These are phyloP conservation scores for Cephus pulcher DNA, from an alignment of 2,888 invertebrate genomes.

Conservation along the genomic window DNA sequence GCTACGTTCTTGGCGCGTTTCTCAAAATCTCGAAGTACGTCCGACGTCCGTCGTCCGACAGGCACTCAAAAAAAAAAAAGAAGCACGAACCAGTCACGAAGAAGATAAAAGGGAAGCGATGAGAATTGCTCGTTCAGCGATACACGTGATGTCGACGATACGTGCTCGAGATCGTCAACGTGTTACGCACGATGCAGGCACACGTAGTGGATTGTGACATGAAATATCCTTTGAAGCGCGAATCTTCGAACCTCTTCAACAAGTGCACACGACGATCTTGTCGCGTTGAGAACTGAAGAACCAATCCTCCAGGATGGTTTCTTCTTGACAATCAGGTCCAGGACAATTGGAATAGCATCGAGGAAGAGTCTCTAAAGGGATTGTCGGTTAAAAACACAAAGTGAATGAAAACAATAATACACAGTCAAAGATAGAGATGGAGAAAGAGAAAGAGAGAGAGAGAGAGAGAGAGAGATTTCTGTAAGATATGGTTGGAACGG, in stretches of 20 bases:
- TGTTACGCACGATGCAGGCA: neutral
- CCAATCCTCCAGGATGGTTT: neutral
- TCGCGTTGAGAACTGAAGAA: neutral
- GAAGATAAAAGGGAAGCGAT: neutral
- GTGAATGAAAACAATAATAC: neutral
- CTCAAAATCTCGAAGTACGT: neutral
- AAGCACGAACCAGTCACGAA: neutral
- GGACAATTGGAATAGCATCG: neutral
- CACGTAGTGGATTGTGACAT: neutral
- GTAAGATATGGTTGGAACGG: neutral
- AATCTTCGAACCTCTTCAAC: neutral
- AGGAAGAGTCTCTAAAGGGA: neutral
- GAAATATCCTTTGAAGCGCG: neutral
- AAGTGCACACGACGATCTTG: neutral
- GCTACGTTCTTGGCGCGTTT: neutral
- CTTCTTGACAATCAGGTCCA: neutral
- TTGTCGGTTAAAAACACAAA: neutral
- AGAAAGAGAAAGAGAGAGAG: neutral
- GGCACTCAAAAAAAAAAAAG: neutral
- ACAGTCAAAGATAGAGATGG: neutral
- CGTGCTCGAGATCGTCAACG: neutral
- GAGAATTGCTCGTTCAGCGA: neutral
- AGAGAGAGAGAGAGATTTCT: conserved; percentile 11
- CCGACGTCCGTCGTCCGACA: neutral
- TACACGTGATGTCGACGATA: neutral